Base-by-base conservation (phyloP, 2,113 vertebrate species). In the Isurus oxyrinchus region DNA sequence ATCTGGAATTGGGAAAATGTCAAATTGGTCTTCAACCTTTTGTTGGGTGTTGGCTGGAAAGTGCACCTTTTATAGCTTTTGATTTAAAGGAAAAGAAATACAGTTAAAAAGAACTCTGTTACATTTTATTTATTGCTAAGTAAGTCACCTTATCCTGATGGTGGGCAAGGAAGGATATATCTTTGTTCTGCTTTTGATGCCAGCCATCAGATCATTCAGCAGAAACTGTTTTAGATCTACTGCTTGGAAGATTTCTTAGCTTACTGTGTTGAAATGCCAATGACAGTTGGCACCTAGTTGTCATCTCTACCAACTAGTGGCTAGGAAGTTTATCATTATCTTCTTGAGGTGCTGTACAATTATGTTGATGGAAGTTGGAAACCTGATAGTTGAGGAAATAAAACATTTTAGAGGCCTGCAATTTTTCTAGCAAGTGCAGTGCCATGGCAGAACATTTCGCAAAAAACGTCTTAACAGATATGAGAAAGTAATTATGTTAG, bases 401-500 rank as follows among this genome's bases (percentile, higher is more conserved):
- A 95, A 53, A 72, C 49, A 53, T 53, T 95, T 72, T 72, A 72
- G 44, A 95, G 27, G 19, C 94, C 53, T 53, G 25, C 25, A 59
- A 59, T 90, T 90, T 88, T 31, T 91, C 13, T 87, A 21, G 84
- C 84, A 91, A 16, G 11, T 55, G 25, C 0, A 69, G n/a, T 67
- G 44, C 21, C 25, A 13, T 95, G 44, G 72, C 49, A 91, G 88
- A 59, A 91, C 27, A 76, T 95, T 72, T 95, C 40, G 55, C 67
- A 53, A 55, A 95, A 72, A n/a, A 66, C 35, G 35, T 94, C 61
- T 94, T n/a, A 49, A 25, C 55, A 59, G 25, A 53, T 90, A 59
- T 90, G 53, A 95, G 66, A 69, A 95, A 95, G 25, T 72, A 95
- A 95, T 76, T 72, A 95, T 95, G 49, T 95, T 55, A 55, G 67